phyloP scores from a whole-genome alignment of 2,888 invertebrate genomes.

The Hetaerina titia region DNA sequence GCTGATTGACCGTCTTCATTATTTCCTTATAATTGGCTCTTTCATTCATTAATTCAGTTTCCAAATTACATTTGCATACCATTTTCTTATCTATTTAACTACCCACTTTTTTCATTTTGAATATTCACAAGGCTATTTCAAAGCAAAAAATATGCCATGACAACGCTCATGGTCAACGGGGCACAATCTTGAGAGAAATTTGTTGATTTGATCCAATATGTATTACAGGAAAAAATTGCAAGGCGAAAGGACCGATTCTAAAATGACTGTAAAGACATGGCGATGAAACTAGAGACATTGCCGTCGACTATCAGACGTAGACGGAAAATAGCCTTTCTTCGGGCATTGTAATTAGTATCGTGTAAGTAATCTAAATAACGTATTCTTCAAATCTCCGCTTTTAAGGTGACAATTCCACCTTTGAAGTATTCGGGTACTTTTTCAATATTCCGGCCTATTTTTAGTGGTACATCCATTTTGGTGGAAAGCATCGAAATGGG shows the following conservation, averaged over 20 bases:
- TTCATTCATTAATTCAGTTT: not conserved
- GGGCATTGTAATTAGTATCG: no score
- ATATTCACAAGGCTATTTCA: not conserved
- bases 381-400: no score
- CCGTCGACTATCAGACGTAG: no score
- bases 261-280: not conserved
- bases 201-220: not conserved
- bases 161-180: not conserved
- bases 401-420: no score
- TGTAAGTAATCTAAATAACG: no score
- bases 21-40: not conserved
- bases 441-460: no score
- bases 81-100: not conserved
- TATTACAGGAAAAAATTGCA: not conserved
- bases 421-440: no score
- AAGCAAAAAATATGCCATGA: not conserved
- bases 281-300: no score
- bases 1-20: not conserved
- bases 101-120: not conserved
- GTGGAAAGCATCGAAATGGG: no score
- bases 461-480: no score
- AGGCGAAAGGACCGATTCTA: not conserved
- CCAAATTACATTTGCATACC: not conserved
- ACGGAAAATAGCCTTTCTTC: no score
- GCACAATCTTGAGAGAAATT: not conserved